phyloP scores from a whole-genome alignment of 2,888 invertebrate species.

The Cerastis leucographa region DNA sequence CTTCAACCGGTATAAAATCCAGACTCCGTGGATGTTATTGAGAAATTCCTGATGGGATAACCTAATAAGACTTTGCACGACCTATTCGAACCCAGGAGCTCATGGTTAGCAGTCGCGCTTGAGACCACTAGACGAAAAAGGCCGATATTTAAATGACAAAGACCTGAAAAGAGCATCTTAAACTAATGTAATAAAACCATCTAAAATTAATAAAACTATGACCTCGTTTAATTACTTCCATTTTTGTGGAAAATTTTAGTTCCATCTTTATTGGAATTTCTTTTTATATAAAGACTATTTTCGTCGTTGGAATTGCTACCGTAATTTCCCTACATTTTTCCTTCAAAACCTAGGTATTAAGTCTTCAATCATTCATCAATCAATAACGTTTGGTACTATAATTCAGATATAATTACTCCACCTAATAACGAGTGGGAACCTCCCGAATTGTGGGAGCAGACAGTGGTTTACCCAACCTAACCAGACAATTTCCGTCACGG shows the following conservation, averaged over 20 bases:
- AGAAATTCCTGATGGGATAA: not conserved
- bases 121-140: too few relatives aligned
- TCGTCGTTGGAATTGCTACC: not conserved
- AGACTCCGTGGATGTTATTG: not conserved
- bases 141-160: too few relatives aligned
- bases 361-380: conserved; percentile 8
- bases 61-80: too few relatives aligned
- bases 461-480: conserved; percentile 70
- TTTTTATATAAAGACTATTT: not conserved
- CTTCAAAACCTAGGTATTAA: not conserved
- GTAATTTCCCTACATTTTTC: not conserved
- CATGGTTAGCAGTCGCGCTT: too few relatives aligned
- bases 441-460: conserved; percentile 63
- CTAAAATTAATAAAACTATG: not conserved
- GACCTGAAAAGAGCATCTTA: too few relatives aligned
- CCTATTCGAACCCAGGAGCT: too few relatives aligned
- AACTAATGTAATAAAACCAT: too few relatives aligned
- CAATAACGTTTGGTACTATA: conserved; percentile 25
- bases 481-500: conserved; percentile 73
- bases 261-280: not conserved
- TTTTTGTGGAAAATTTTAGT: not conserved
- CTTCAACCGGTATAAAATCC: not conserved
- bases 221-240: not conserved
- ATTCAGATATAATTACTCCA: conserved; percentile 55
- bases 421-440: conserved; percentile 49